phyloP scores from a whole-genome alignment of 2,797 vertebrate species.

The Protonibea diacanthus region DNA sequence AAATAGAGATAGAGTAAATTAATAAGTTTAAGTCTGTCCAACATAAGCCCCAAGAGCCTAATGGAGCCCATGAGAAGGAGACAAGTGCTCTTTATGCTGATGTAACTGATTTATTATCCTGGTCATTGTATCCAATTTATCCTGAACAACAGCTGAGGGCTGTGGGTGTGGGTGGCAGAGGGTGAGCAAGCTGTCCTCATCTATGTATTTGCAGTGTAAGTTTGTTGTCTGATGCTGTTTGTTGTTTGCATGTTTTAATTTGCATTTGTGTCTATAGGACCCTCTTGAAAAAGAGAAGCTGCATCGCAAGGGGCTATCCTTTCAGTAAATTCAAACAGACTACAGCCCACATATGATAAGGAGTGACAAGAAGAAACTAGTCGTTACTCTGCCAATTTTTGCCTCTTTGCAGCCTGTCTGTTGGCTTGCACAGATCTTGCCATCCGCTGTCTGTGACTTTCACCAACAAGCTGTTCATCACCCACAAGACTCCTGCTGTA shows the following conservation, averaged over 20 bases:
- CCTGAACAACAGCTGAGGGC: too few species aligned
- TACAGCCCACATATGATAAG: conserved; percentile 22
- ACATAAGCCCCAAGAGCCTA: conserved; percentile 13
- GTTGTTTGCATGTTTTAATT: too few species aligned
- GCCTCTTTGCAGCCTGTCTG: conserved; percentile 41
- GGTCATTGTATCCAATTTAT: too few species aligned
- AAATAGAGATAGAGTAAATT: background rate
- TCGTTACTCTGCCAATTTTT: conserved; percentile 29
- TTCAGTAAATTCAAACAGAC: background rate
- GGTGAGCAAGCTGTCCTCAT: too few species aligned
- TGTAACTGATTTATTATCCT: too few species aligned
- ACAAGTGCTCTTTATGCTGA: too few species aligned
- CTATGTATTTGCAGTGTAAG: too few species aligned
- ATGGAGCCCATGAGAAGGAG: conserved; percentile 18
- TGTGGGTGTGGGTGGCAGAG: too few species aligned
- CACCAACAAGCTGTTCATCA: conserved; percentile 62
- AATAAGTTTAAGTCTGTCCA: background rate
- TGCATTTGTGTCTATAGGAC: too few species aligned
- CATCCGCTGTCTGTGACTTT: conserved; percentile 39
- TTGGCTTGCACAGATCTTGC: conserved; percentile 33
- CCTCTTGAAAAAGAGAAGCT: too few species aligned
- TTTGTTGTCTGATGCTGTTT: too few species aligned
- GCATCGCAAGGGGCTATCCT: too few species aligned
- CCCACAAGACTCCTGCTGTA: conserved; percentile 46
- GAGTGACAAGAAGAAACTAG: conserved; percentile 1